A percentile compares a stretch with the other conserved stretches of the same genome.
Conservation (phyloP, 2,113 vertebrate genomes). For the Macquaria australasica region DNA sequence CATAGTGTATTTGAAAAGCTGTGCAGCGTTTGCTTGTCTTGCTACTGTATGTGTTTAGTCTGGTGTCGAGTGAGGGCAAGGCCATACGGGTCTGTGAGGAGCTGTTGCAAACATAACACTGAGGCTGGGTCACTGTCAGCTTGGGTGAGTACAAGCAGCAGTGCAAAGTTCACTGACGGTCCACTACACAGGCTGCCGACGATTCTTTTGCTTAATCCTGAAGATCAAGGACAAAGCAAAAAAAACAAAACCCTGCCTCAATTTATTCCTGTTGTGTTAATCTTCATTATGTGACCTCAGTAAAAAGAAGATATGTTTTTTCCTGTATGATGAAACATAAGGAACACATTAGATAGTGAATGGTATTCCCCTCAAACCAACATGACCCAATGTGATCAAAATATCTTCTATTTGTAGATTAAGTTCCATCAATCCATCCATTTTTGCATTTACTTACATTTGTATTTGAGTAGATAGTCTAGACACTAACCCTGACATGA, state of each 20-base stretch:
- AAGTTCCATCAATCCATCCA: too few relatives aligned
- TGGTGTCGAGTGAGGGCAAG: constrained; percentile 43
- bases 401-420: not conserved
- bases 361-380: constrained; percentile 39
- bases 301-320: constrained; percentile 41
- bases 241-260: not conserved
- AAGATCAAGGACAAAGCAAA: not conserved
- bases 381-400: constrained; percentile 2
- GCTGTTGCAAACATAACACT: not conserved
- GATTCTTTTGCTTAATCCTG: not conserved
- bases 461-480: not conserved
- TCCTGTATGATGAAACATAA: constrained; percentile 61
- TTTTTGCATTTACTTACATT: not conserved
- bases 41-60: constrained; percentile 78
- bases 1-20: constrained; percentile 72
- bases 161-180: constrained; percentile 4
- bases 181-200: not conserved
- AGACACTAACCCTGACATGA: not conserved
- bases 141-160: not conserved
- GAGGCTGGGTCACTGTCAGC: not conserved
- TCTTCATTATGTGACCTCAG: not conserved
- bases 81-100: not conserved
- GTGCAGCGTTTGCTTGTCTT: constrained; percentile 76
- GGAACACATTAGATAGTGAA: constrained; percentile 53
- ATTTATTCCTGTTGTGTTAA: not conserved